These are phyloP conservation scores for Kryptopterus vitreolus DNA, from an alignment of 2,797 vertebrate genomes.

Conservation along the genomic window DNA sequence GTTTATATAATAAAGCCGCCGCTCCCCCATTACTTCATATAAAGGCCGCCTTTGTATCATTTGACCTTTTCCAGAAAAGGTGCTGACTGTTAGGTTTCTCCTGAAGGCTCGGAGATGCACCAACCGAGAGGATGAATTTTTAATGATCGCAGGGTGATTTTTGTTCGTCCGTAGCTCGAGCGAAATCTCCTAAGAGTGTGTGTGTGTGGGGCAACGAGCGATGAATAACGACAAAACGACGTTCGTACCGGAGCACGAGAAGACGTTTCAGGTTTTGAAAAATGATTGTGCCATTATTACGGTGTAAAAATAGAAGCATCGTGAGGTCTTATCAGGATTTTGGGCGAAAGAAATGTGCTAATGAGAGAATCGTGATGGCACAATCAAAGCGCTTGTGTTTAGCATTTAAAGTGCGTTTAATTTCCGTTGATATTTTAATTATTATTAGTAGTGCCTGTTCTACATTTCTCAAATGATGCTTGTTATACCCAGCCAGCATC, in stretches of 20 bases:
- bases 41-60: constrained; percentile 32
- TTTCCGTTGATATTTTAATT: too few relatives aligned
- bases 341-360: too few relatives aligned
- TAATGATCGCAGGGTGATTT: constrained; percentile 52
- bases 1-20: background rate
- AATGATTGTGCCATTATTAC: too few relatives aligned
- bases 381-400: too few relatives aligned
- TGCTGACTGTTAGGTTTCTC: constrained; percentile 36
- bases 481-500: background rate
- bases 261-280: background rate
- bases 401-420: too few relatives aligned
- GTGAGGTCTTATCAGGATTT: too few relatives aligned
- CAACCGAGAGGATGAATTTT: constrained; percentile 56
- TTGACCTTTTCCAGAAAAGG: constrained; percentile 33
- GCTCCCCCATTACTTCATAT: background rate
- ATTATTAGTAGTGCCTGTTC: too few relatives aligned
- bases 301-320: too few relatives aligned
- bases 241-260: background rate
- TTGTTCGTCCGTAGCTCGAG: constrained; percentile 22
- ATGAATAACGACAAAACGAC: constrained; percentile 18
- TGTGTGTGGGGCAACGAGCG: background rate
- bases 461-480: too few relatives aligned
- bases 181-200: constrained; percentile 2
- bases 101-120: constrained; percentile 60
- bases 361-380: too few relatives aligned